A percentile compares a stretch with the other conserved stretches of the same genome.
Conservation (phyloP, 2,888 invertebrate species). For the Brenthis ino region DNA sequence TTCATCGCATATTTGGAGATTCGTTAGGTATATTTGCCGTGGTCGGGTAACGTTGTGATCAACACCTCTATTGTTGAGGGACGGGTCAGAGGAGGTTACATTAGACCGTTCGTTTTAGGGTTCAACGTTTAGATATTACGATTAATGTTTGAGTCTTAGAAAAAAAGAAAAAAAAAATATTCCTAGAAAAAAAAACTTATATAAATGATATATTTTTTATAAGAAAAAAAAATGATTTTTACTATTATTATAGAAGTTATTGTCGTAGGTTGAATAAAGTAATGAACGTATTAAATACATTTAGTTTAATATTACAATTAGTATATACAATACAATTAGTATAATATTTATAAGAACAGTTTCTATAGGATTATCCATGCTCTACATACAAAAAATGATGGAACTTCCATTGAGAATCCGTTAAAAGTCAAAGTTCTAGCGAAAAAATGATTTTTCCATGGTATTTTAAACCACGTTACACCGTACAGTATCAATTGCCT, state of each 20-base stretch:
- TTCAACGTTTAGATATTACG: constrained; percentile 12
- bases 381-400: too few species aligned
- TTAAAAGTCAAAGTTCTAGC: not conserved
- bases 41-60: constrained; percentile 33
- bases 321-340: too few species aligned
- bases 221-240: too few species aligned
- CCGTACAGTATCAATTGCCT: constrained; percentile 7
- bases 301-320: too few species aligned
- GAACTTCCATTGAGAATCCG: not conserved
- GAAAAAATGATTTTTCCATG: not conserved
- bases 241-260: too few species aligned
- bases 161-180: constrained; percentile 24
- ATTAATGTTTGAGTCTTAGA: constrained; percentile 6
- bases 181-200: constrained; percentile 10
- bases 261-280: too few species aligned
- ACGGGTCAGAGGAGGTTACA: constrained; percentile 33
- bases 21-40: constrained; percentile 26
- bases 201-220: too few species aligned
- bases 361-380: too few species aligned
- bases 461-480: constrained; percentile 4
- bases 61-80: constrained; percentile 43
- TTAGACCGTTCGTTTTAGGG: constrained; percentile 26
- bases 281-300: too few species aligned
- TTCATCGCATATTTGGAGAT: not conserved
- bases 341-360: too few species aligned